These are phyloP conservation scores for Clarias gariepinus DNA, from an alignment of 2,113 vertebrate genomes.

Conservation along the genomic window DNA sequence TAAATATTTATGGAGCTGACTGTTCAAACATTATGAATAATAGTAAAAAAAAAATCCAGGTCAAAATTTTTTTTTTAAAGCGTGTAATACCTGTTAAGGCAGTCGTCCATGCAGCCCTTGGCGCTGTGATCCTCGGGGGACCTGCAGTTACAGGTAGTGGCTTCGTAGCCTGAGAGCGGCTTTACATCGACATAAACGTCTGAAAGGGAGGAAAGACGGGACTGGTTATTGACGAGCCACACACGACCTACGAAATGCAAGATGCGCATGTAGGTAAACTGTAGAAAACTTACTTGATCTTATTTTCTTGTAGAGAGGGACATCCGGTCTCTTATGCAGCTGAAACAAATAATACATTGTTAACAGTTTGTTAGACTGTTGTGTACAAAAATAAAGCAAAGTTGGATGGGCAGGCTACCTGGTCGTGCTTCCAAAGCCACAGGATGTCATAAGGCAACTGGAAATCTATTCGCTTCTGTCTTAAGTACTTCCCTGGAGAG, in stretches of 20 bases:
- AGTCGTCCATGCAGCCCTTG: slow-evolving; percentile 91
- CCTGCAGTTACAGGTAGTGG: slow-evolving; percentile 94
- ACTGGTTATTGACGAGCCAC: not conserved
- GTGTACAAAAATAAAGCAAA: not conserved
- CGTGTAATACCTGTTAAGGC: slow-evolving; percentile 85
- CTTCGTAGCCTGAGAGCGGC: slow-evolving; percentile 94
- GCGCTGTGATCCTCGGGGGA: slow-evolving; percentile 73
- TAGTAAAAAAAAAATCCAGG: not conserved
- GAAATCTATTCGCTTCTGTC: slow-evolving; percentile 97
- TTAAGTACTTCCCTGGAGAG: slow-evolving; percentile 90
- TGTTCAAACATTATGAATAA: not conserved
- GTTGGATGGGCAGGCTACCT: slow-evolving; percentile 73
- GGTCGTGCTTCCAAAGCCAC: slow-evolving; percentile 99
- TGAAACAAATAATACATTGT: slow-evolving; percentile 63
- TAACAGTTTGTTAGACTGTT: not conserved
- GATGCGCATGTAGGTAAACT: not conserved
- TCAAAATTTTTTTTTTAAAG: not conserved
- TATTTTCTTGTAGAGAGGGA: slow-evolving; percentile 98
- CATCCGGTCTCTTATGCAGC: slow-evolving; percentile 97
- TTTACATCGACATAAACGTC: slow-evolving; percentile 97
- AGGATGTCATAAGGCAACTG: slow-evolving; percentile 98
- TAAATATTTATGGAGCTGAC: not conserved
- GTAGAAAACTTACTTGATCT: slow-evolving; percentile 88
- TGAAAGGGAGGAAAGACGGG: slow-evolving; percentile 55
- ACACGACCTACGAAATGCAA: not conserved